Percentiles rank a stretch among this genome's conserved stretches.
These are phyloP conservation scores for Pterocles burchelli DNA, from an alignment of 2,113 vertebrate genomes.

Conservation along the genomic window DNA sequence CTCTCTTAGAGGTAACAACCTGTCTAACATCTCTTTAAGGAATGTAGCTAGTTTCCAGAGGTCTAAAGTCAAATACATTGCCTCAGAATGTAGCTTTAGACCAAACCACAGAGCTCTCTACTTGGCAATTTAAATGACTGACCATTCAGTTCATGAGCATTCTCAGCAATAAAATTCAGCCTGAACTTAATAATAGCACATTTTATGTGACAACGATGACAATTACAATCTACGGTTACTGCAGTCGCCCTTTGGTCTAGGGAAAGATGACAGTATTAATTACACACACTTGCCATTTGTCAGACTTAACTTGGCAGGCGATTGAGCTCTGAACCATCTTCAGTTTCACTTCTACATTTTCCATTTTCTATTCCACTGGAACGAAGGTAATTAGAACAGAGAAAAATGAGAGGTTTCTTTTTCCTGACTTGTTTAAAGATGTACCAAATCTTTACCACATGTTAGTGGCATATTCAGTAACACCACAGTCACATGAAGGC, in stretches of 20 bases:
- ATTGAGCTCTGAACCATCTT: slow-evolving; percentile 78
- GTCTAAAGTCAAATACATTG: slow-evolving; percentile 80
- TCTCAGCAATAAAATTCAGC: slow-evolving; percentile 85
- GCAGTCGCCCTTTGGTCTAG: slow-evolving; percentile 78
- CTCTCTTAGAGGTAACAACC: slow-evolving; percentile 70
- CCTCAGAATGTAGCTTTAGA: slow-evolving; percentile 73
- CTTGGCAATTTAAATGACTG: slow-evolving; percentile 88
- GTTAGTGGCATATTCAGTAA: slow-evolving; percentile 8
- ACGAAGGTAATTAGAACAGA: slow-evolving; percentile 82
- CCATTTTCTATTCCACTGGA: slow-evolving; percentile 83
- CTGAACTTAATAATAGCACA: slow-evolving; percentile 89
- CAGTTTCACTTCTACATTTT: slow-evolving; percentile 82
- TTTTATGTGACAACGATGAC: slow-evolving; percentile 90
- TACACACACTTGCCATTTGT: slow-evolving; percentile 83
- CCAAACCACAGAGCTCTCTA: slow-evolving; percentile 70
- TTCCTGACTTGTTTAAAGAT: slow-evolving; percentile 25
- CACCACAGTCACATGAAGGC: slow-evolving; percentile 11
- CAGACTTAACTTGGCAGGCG: slow-evolving; percentile 83
- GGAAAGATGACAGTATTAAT: slow-evolving; percentile 83
- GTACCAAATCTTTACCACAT: background rate
- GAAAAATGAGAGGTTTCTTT: slow-evolving; percentile 73
- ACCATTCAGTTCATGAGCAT: slow-evolving; percentile 87
- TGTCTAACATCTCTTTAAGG: slow-evolving; percentile 73
- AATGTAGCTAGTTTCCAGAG: slow-evolving; percentile 73
- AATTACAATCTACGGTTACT: slow-evolving; percentile 88